Conservation (phyloP, 2,113 vertebrate genomes). For the Ptychochromis oligacanthus region DNA sequence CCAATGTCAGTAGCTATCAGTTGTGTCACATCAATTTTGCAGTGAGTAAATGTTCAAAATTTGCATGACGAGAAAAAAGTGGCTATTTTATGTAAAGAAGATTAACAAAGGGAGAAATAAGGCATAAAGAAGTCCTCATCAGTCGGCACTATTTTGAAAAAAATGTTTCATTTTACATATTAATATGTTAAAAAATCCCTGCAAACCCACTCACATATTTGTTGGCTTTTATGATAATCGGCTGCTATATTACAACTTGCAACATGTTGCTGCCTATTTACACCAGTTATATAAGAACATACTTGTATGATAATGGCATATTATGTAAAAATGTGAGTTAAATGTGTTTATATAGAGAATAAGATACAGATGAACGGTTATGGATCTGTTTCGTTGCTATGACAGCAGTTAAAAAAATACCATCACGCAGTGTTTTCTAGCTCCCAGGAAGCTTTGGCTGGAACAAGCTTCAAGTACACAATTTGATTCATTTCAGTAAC, state of each 20-base stretch:
- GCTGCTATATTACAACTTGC: too few relatives aligned
- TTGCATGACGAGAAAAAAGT: too few relatives aligned
- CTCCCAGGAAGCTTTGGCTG: conserved; percentile 17
- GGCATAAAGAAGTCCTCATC: too few relatives aligned
- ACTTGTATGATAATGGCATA: not conserved
- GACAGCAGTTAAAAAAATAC: conserved; percentile 1
- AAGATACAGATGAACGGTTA: not conserved
- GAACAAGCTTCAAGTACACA: not conserved
- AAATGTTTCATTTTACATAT: too few relatives aligned
- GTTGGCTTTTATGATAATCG: too few relatives aligned
- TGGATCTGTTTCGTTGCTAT: not conserved
- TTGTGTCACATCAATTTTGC: not conserved
- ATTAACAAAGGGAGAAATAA: not conserved
- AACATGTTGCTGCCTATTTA: too few relatives aligned
- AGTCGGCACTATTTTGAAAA: too few relatives aligned
- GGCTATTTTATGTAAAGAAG: not conserved
- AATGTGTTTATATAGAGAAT: not conserved
- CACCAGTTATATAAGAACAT: not conserved
- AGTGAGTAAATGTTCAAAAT: not conserved
- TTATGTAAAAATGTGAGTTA: not conserved
- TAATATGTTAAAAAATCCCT: too few relatives aligned
- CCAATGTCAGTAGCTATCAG: not conserved
- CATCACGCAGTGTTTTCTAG: not conserved
- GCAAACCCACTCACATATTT: too few relatives aligned
- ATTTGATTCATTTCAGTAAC: conserved; percentile 20